Percentiles rank a stretch among this genome's conserved stretches.
Conservation (phyloP, 2,888 invertebrate species). For the Saturnia pavonia region DNA sequence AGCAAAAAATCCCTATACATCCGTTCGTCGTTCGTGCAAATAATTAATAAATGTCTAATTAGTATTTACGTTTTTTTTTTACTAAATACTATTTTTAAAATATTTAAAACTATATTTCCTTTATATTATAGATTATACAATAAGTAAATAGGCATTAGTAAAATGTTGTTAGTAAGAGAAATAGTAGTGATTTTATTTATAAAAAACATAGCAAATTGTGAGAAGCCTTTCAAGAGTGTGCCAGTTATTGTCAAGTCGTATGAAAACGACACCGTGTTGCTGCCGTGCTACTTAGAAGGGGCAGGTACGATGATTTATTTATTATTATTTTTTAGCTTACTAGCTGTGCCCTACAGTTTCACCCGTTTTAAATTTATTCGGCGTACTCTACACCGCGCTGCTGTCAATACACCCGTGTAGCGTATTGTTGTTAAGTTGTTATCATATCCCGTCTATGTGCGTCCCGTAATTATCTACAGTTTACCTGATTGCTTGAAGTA, state of each 20-base stretch:
- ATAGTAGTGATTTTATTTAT: slow-evolving; percentile 34
- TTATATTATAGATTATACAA: background rate
- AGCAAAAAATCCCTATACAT: slow-evolving; percentile 26
- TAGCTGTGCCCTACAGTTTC: background rate
- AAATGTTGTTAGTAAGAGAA: slow-evolving; percentile 36
- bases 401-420: too few species aligned
- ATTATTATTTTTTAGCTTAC: background rate
- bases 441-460: too few species aligned
- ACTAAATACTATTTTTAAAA: background rate
- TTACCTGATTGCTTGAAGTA: too few species aligned
- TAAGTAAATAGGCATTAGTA: background rate
- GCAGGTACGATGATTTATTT: slow-evolving; percentile 70
- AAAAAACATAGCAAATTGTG: slow-evolving; percentile 46
- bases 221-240: slow-evolving; percentile 83
- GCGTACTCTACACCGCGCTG: too few species aligned
- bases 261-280: slow-evolving; percentile 88
- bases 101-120: background rate
- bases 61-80: background rate
- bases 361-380: too few species aligned
- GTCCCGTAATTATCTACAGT: too few species aligned
- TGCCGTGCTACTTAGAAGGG: slow-evolving; percentile 89
- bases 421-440: too few species aligned
- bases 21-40: background rate
- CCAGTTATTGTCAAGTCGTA: slow-evolving; percentile 88
- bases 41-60: background rate